These are phyloP conservation scores for Chelonoidis abingdonii DNA, from an alignment of 2,113 vertebrate species.

Conservation along the genomic window DNA sequence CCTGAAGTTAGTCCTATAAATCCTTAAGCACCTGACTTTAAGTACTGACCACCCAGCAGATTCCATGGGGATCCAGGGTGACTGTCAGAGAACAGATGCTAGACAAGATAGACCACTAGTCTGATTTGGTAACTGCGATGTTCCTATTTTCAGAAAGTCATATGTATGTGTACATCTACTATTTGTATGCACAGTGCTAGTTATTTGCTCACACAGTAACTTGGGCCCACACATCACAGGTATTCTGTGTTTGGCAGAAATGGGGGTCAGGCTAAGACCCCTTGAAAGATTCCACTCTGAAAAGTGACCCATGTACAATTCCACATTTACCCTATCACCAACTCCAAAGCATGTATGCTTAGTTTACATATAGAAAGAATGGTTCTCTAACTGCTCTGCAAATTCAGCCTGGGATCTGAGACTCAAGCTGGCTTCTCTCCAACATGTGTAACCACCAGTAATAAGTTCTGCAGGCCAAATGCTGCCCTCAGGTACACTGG, in stretches of 20 bases:
- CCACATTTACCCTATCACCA: neutral
- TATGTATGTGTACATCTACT: neutral
- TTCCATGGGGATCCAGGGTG: neutral
- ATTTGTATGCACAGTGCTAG: no score
- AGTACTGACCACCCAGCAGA: neutral
- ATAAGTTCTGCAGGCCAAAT: neutral
- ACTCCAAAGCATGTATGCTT: neutral
- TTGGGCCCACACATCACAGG: neutral
- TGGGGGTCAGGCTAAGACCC: no score
- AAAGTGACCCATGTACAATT: neutral
- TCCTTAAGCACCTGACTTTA: neutral
- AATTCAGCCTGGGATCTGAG: neutral
- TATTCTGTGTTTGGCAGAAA: rapidly evolving
- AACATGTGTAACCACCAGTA: neutral
- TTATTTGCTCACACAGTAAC: neutral
- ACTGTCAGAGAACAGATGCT: neutral
- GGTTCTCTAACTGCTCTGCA: neutral
- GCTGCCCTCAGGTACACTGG: neutral
- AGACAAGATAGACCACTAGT: neutral
- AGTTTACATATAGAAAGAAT: neutral
- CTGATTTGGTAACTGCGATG: neutral
- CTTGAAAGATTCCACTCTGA: neutral
- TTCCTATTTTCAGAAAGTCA: neutral
- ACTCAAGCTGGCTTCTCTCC: neutral
- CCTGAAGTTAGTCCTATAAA: neutral